phyloP scores from a whole-genome alignment of 2,888 invertebrate species.

The Brenthis ino region DNA sequence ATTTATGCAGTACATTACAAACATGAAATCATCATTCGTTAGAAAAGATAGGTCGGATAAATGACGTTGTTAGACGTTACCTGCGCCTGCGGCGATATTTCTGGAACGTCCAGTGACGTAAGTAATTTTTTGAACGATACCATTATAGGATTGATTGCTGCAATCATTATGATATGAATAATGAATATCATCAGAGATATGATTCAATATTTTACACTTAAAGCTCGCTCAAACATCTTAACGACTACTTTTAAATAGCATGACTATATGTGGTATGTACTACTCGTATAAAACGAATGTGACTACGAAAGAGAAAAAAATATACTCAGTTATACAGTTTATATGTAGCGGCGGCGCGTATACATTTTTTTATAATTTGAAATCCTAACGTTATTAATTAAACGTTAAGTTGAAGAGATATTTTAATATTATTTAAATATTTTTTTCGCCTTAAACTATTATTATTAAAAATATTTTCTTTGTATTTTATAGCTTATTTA shows the following conservation, averaged over 20 bases:
- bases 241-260: conserved; percentile 12
- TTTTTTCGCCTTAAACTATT: too few species aligned
- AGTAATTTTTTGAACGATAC: conserved; percentile 46
- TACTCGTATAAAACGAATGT: too few species aligned
- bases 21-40: conserved; percentile 50
- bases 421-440: too few species aligned
- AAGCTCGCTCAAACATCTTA: conserved; percentile 25
- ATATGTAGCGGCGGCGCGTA: too few species aligned
- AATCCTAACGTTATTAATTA: too few species aligned
- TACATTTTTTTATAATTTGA: too few species aligned
- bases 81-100: conserved; percentile 36
- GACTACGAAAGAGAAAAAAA: too few species aligned
- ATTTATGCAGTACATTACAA: conserved; percentile 54
- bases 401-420: too few species aligned
- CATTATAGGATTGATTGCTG: conserved; percentile 44
- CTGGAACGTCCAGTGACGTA: conserved; percentile 40
- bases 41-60: conserved; percentile 50
- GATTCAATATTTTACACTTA: conserved; percentile 32
- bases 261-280: neutral
- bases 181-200: conserved; percentile 32
- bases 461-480: too few species aligned
- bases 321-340: too few species aligned
- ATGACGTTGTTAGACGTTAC: conserved; percentile 40
- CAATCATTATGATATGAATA: conserved; percentile 39
- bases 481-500: too few species aligned